Percentiles rank a stretch among this genome's conserved stretches.
Conservation (phyloP, 2,888 invertebrate species). For the Schizaphis graminum region DNA sequence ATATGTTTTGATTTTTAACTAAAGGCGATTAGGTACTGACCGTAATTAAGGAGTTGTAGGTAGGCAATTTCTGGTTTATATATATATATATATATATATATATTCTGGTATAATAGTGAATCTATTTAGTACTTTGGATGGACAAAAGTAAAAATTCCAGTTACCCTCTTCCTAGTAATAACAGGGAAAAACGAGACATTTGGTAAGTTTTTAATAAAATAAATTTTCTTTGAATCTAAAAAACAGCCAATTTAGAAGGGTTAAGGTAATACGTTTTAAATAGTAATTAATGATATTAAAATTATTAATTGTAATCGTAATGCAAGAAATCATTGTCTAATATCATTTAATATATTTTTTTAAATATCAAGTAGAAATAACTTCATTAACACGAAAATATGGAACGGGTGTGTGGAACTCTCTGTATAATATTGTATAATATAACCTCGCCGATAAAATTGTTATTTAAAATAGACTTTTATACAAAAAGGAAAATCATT, state of each 20-base stretch:
- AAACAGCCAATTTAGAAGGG: neutral
- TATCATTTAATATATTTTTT: neutral
- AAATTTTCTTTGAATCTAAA: neutral
- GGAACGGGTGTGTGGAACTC: neutral
- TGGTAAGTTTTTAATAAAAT: neutral
- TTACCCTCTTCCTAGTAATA: neutral
- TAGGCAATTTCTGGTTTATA: too few relatives aligned
- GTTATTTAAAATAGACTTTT: neutral
- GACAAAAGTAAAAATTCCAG: neutral
- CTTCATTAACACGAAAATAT: neutral
- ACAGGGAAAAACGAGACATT: neutral
- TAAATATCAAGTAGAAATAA: neutral
- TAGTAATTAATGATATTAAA: neutral
- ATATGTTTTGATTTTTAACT: neutral
- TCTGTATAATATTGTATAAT: neutral
- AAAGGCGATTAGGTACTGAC: neutral
- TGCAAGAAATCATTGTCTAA: neutral
- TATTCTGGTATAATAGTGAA: neutral
- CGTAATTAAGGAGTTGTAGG: too few relatives aligned
- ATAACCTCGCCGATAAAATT: neutral
- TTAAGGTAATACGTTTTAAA: neutral
- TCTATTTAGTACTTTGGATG: neutral
- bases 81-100: too few relatives aligned
- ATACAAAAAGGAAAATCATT: neutral
- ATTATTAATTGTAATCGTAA: neutral